Evolutionary conservation across 1,140 invertebrate genomes (phyloP).

Genomic region (Apocrypta bakeri): DNA sequence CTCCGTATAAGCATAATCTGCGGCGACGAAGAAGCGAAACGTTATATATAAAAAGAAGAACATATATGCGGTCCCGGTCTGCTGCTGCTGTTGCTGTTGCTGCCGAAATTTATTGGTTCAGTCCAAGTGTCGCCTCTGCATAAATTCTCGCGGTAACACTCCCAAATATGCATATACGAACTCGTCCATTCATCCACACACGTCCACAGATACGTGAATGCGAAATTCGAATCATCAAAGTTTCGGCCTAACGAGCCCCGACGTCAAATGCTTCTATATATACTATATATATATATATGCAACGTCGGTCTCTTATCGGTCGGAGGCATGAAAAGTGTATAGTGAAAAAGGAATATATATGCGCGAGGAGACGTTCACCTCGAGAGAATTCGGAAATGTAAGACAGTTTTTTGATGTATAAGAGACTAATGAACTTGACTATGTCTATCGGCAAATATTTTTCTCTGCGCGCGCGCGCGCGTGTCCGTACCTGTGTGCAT

Average conservation of each 20-base stretch:
- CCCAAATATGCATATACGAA: constrained; percentile 27
- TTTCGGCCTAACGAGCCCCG: constrained; percentile 41
- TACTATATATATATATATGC: too few species aligned
- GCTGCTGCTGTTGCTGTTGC: constrained; percentile 6
- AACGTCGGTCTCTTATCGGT: constrained; percentile 13
- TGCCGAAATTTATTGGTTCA: constrained; percentile 48
- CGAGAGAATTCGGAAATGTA: too few species aligned
- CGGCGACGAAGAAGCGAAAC: not conserved
- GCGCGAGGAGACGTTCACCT: constrained; percentile 11
- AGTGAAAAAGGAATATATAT: not conserved
- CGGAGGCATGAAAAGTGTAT: not conserved
- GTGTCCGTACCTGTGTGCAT: too few species aligned
- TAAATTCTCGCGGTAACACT: constrained; percentile 35
- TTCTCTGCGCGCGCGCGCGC: too few species aligned
- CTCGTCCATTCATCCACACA: not conserved
- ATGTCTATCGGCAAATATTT: too few species aligned
- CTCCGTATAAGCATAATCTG: constrained; percentile 6
- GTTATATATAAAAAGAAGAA: too few species aligned
- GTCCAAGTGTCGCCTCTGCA: constrained; percentile 12
- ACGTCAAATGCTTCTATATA: constrained; percentile 17
- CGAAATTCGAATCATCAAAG: constrained; percentile 10
- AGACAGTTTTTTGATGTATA: too few species aligned
- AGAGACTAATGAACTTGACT: too few species aligned
- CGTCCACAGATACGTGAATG: not conserved
- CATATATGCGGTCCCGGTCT: not conserved